phyloP scores from a whole-genome alignment of 1,140 invertebrate genomes.

The Platyscapa corneri region DNA sequence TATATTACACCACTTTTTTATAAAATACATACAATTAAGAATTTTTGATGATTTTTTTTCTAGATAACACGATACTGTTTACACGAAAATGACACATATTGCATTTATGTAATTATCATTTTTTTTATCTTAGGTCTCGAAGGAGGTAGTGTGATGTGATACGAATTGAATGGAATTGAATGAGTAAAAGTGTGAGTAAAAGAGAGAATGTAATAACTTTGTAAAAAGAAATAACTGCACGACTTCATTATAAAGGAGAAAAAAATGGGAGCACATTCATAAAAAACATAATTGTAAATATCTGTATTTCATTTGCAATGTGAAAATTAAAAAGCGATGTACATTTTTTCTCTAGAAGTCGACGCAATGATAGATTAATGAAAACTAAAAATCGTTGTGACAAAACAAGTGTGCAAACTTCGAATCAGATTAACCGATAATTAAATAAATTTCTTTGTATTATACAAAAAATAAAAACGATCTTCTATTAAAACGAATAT shows the following conservation, averaged over 20 bases:
- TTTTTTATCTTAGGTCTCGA: conserved; percentile 51
- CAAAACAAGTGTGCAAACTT: conserved; percentile 52
- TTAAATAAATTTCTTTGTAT: conserved; percentile 53
- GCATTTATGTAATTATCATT: conserved; percentile 55
- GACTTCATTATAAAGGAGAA: conserved; percentile 48
- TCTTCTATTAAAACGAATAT: conserved; percentile 48
- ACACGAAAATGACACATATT: conserved; percentile 53
- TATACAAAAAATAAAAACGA: conserved; percentile 52
- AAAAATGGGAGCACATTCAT: conserved; percentile 53
- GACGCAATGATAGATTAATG: conserved; percentile 42
- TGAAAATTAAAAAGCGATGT: conserved; percentile 63
- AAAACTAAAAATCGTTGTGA: conserved; percentile 48
- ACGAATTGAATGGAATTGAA: conserved; percentile 46
- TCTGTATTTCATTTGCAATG: conserved; percentile 69
- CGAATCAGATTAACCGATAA: conserved; percentile 47
- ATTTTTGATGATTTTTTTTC: conserved; percentile 52
- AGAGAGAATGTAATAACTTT: conserved; percentile 53
- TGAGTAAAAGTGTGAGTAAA: conserved; percentile 32
- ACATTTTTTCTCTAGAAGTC: conserved; percentile 61
- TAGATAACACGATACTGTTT: conserved; percentile 49
- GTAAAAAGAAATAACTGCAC: conserved; percentile 52
- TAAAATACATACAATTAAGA: conserved; percentile 49
- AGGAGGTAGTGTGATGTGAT: conserved; percentile 38
- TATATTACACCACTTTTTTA: conserved; percentile 48
- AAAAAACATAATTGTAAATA: conserved; percentile 70